These are phyloP conservation scores for Lepisosteus oculatus DNA, from an alignment of 2,113 vertebrate genomes.

Conservation along the genomic window DNA sequence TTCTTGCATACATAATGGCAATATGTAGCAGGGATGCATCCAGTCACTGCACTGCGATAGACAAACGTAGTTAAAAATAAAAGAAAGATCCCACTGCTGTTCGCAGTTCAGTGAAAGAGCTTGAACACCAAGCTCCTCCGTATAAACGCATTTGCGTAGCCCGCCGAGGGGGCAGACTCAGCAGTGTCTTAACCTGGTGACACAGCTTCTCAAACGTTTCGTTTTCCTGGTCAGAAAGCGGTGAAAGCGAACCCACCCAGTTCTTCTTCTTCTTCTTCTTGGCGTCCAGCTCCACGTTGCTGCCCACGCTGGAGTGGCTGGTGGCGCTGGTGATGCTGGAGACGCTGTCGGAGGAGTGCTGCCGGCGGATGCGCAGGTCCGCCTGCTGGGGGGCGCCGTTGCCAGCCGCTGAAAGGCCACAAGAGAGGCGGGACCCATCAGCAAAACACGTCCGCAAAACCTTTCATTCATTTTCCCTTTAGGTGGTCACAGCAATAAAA, in stretches of 20 bases:
- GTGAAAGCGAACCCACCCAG: constrained; percentile 74
- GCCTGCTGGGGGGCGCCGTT: constrained; percentile 63
- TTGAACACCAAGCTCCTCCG: no score
- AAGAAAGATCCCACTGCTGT: no score
- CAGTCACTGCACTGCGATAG: no score
- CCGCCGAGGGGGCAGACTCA: no score
- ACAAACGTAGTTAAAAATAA: no score
- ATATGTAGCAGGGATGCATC: neutral
- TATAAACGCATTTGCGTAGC: no score
- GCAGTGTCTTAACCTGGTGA: no score
- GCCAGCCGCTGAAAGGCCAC: constrained; percentile 40
- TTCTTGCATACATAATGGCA: no score
- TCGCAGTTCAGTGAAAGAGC: neutral
- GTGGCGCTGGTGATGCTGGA: constrained; percentile 95
- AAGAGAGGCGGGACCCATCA: neutral
- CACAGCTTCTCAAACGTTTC: no score
- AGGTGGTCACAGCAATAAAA: no score
- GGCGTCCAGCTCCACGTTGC: constrained; percentile 87
- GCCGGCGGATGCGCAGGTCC: constrained; percentile 88
- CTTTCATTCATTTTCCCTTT: no score
- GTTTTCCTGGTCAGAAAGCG: neutral
- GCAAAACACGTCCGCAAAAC: no score
- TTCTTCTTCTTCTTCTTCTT: constrained; percentile 98
- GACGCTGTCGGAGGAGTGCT: constrained; percentile 95
- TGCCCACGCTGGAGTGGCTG: constrained; percentile 95